Evolutionary conservation across 2,797 vertebrate species (phyloP).

Genomic region (Phataginus tetradactyla): DNA sequence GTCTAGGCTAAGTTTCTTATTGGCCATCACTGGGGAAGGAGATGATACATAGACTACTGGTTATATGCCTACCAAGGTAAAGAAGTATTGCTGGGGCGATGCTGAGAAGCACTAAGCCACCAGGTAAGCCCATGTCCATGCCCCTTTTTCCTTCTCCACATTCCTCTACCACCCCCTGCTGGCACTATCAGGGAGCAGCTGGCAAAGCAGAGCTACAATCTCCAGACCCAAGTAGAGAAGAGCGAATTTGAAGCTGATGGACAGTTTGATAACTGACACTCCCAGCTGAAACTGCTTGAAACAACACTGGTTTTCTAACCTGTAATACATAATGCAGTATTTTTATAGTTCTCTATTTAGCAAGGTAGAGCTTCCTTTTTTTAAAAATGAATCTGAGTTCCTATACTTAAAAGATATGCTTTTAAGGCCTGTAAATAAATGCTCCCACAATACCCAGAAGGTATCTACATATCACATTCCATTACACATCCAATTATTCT

Average conservation of each 20-base stretch:
- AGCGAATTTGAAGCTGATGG: background rate
- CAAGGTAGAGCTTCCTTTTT: background rate
- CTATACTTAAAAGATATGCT: background rate
- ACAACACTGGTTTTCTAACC: background rate
- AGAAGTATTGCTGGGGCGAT: background rate
- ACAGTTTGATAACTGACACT: background rate
- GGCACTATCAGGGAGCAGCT: background rate
- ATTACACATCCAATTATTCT: background rate
- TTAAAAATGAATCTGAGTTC: background rate
- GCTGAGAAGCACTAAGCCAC: background rate
- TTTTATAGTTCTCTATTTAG: background rate
- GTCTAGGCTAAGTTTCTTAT: background rate
- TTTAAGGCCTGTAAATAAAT: background rate
- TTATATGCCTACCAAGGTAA: background rate
- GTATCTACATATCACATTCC: background rate
- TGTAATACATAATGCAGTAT: background rate
- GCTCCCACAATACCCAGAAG: background rate
- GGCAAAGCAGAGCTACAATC: background rate
- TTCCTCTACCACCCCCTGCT: background rate
- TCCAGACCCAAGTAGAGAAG: background rate
- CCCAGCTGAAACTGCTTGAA: background rate
- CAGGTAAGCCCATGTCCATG: background rate
- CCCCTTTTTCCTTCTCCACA: background rate
- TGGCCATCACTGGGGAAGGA: background rate
- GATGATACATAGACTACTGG: background rate